These are phyloP conservation scores for Dolichomitus sp. DNA, from an alignment of 2,888 invertebrate genomes.

Conservation along the genomic window DNA sequence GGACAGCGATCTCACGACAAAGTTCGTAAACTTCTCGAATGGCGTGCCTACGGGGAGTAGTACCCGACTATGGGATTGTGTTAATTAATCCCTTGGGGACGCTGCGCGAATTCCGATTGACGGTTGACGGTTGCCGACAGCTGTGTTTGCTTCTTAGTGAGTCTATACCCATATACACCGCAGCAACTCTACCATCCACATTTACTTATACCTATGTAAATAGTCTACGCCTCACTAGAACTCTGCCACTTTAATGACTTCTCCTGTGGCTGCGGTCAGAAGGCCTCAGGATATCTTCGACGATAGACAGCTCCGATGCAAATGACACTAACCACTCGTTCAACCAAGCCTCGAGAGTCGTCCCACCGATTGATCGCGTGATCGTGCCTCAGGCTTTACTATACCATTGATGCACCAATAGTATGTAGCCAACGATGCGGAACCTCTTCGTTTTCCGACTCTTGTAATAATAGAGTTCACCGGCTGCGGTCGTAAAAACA, in stretches of 20 bases:
- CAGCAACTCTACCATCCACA: background rate
- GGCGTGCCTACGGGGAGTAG: background rate
- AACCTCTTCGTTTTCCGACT: constrained; percentile 29
- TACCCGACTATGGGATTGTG: constrained; percentile 16
- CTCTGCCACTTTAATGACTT: constrained; percentile 37
- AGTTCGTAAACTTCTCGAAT: constrained; percentile 12
- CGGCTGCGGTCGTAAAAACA: constrained; percentile 10
- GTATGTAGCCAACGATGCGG: constrained; percentile 19
- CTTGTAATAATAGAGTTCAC: constrained; percentile 32
- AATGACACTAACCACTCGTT: constrained; percentile 47
- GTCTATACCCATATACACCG: background rate
- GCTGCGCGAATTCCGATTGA: constrained; percentile 18
- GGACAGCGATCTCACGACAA: background rate
- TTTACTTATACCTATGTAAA: constrained; percentile 25
- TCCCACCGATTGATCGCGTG: constrained; percentile 50
- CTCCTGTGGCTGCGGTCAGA: constrained; percentile 23
- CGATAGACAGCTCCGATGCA: constrained; percentile 29
- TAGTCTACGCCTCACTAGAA: constrained; percentile 22
- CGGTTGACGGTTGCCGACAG: constrained; percentile 46
- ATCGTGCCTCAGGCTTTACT: constrained; percentile 24
- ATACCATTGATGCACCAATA: constrained; percentile 11
- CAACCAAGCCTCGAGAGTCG: constrained; percentile 21
- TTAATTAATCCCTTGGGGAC: constrained; percentile 42
- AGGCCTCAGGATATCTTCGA: constrained; percentile 25
- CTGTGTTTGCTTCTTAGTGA: background rate